Evolutionary conservation across 1,140 invertebrate genomes (phyloP).

Genomic region (Neotoxoptera formosana): DNA sequence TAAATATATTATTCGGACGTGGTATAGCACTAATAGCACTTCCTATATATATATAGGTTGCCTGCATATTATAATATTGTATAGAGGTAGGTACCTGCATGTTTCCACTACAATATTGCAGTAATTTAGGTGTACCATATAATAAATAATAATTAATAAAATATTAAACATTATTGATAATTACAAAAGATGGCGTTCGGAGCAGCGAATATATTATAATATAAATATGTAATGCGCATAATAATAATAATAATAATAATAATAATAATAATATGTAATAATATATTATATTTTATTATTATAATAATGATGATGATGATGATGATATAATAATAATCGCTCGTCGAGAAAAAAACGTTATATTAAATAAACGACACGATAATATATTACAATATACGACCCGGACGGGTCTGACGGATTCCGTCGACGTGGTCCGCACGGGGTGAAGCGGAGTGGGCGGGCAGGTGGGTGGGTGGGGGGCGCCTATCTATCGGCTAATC

Average conservation of each 20-base stretch:
- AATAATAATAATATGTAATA: neutral
- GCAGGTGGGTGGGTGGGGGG: too few species aligned
- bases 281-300: neutral
- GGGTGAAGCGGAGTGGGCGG: neutral
- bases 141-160: constrained; percentile 3
- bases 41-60: neutral
- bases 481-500: constrained; percentile 1
- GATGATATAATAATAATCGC: constrained; percentile 17
- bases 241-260: neutral
- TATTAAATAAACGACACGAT: constrained; percentile 10
- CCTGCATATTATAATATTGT: too few species aligned
- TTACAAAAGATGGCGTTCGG: neutral
- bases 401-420: constrained; percentile 1
- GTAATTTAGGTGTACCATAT: neutral
- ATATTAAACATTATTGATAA: neutral
- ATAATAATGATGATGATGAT: neutral
- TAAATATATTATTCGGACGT: neutral
- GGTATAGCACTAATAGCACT: neutral
- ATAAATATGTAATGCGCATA: neutral
- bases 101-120: neutral
- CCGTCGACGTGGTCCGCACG: neutral
- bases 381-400: constrained; percentile 5
- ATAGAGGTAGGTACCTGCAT: neutral
- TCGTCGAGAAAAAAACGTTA: constrained; percentile 4
- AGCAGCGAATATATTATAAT: neutral